Evolutionary conservation across 2,797 vertebrate genomes (phyloP).

Genomic region (Avahi laniger): DNA sequence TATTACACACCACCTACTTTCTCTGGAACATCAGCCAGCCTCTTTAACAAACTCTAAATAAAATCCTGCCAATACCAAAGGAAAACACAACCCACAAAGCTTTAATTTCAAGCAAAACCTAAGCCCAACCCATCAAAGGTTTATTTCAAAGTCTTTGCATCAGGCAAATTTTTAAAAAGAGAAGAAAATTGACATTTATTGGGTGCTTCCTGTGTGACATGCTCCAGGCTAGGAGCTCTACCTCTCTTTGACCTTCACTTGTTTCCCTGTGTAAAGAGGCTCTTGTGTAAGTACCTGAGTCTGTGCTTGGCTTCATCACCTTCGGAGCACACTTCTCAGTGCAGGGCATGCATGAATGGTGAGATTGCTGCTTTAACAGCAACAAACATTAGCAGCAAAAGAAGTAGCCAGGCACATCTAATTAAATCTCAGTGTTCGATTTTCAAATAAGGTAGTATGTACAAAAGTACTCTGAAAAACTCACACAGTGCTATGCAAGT

Average conservation of each 20-base stretch:
- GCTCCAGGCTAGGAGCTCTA: not conserved
- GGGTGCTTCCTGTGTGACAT: not conserved
- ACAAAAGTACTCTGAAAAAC: not conserved
- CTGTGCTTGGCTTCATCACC: not conserved
- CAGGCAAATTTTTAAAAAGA: not conserved
- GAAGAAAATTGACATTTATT: not conserved
- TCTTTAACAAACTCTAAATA: constrained; percentile 55
- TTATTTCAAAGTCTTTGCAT: not conserved
- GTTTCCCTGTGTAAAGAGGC: not conserved
- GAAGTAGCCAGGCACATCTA: not conserved
- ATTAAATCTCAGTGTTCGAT: not conserved
- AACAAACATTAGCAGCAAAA: not conserved
- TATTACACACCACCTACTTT: constrained; percentile 21
- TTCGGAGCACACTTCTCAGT: not conserved
- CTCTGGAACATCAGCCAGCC: constrained; percentile 2
- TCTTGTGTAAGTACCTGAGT: not conserved
- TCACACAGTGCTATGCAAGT: accelerated
- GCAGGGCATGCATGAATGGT: accelerated
- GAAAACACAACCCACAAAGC: not conserved
- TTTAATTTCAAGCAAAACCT: not conserved
- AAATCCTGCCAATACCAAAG: not conserved
- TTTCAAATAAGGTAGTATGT: not conserved
- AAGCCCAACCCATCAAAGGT: not conserved
- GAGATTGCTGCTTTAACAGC: not conserved
- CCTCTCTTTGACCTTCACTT: not conserved